Base-by-base conservation (phyloP, 2,797 vertebrate species). In the Lagorchestes hirsutus region DNA sequence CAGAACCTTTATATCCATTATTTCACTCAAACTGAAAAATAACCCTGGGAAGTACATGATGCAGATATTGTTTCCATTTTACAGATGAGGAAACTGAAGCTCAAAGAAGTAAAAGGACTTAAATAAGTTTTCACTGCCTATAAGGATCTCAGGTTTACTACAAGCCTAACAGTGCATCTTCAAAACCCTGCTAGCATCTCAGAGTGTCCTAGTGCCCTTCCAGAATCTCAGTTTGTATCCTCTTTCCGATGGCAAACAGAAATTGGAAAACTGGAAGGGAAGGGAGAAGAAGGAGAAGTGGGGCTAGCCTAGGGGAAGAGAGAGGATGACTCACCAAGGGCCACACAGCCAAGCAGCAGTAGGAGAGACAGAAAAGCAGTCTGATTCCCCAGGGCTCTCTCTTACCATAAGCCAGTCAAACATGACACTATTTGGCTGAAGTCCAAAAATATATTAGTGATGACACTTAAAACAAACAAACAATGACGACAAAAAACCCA, bases 391-490 rank as follows among this genome's bases (percentile, higher is more conserved):
- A 91, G 27, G 18, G 82, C 50, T 2, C 28, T 54, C 91, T 95
- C 54, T 67, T 94, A 4, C 93, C 93, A 58, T 93, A 87, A 0
- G 2, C 46, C 90, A 62, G 62, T 62, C 94, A 93, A 58, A 58
- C 14, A 5, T 74, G 12, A 34, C 46, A 5, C 2, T 8, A 90
- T 50, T 58, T 91, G 92, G 82, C 95, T 54, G 40, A 29, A 28
- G 62, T 87, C 92, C 94, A 94, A 67, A 67, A 67, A 90, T 14
- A 0, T 67, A 59, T 93, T 95, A 58, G n/a, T 52, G 87, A 10
- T 59, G 58, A 96, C 34, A 10, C 82, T 94, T 97, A 55, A 1
- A 74, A 92, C 95, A 31, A 55, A 34, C 62, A 62, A 8, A 1
- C 74, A 82, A 82, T 40, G 24, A 46, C 3, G 9, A 82, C 40